Conservation (phyloP, 2,797 vertebrate genomes). For the Denticeps clupeoides region DNA sequence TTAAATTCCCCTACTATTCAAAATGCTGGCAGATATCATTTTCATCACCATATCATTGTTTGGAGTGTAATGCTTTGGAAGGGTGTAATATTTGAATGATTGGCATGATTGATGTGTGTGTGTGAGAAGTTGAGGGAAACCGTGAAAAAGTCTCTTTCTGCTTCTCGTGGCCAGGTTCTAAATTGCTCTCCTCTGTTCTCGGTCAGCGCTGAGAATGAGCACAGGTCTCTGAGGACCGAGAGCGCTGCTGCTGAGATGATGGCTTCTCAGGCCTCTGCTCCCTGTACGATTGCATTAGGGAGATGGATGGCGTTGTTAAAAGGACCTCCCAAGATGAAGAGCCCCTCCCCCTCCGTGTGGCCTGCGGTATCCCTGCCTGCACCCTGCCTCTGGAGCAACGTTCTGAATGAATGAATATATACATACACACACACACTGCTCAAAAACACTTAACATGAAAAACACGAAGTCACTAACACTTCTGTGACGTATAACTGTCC, state of each 20-base stretch:
- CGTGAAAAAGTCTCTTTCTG: neutral
- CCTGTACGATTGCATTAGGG: conserved; percentile 30
- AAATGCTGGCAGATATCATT: no score
- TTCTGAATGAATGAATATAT: no score
- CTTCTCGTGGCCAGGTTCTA: neutral
- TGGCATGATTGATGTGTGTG: no score
- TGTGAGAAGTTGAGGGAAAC: no score
- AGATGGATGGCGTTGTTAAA: conserved; percentile 51
- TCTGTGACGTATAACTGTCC: no score
- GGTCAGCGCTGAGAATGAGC: neutral
- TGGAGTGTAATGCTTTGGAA: no score
- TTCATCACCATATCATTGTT: no score
- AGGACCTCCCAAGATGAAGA: conserved; percentile 38
- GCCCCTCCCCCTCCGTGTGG: conserved; percentile 18
- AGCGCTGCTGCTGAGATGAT: conserved; percentile 27
- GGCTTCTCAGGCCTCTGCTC: conserved; percentile 26
- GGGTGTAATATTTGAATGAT: no score
- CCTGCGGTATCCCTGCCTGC: conserved; percentile 30
- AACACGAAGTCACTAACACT: no score
- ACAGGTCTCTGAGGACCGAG: conserved; percentile 12
- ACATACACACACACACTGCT: no score
- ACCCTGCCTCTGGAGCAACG: neutral
- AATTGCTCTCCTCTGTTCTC: neutral
- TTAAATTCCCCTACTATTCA: no score
- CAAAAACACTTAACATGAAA: no score